phyloP scores from a whole-genome alignment of 2,888 invertebrate species.

The Platycheirus albimanus region DNA sequence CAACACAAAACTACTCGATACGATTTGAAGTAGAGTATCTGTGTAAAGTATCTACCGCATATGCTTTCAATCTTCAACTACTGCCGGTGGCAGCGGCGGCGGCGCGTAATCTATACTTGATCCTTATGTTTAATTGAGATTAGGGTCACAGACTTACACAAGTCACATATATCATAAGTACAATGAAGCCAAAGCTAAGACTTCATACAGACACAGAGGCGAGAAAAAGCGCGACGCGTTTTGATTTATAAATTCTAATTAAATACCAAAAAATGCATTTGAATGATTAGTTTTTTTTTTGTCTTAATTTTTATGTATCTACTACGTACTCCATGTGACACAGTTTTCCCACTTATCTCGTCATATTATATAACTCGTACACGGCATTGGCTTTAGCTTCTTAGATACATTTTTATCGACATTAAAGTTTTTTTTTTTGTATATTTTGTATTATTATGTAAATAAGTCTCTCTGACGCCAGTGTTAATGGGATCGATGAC shows the following conservation, averaged over 20 bases:
- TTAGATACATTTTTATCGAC: conserved; percentile 56
- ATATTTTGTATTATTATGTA: conserved; percentile 7
- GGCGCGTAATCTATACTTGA: conserved; percentile 63
- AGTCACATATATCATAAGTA: conserved; percentile 63
- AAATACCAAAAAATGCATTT: conserved; percentile 17
- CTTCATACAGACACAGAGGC: neutral
- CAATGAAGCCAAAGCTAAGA: conserved; percentile 25
- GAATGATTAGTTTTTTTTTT: conserved; percentile 61
- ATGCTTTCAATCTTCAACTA: conserved; percentile 20
- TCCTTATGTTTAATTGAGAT: conserved; percentile 71
- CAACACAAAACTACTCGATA: neutral
- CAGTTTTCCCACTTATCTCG: conserved; percentile 58
- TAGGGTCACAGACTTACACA: conserved; percentile 68
- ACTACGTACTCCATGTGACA: conserved; percentile 68
- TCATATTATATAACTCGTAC: no score
- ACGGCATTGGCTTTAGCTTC: conserved; percentile 34
- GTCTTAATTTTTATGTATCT: conserved; percentile 27
- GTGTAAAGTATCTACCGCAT: conserved; percentile 33
- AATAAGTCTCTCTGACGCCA: conserved; percentile 42
- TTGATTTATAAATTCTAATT: conserved; percentile 48
- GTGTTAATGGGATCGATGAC: conserved; percentile 62
- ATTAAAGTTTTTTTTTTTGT: conserved; percentile 16
- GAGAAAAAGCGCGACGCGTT: conserved; percentile 26
- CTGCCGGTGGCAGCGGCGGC: neutral
- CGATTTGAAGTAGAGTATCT: conserved; percentile 6